Evolutionary conservation across 1,140 invertebrate species (phyloP).

Genomic region (Oreohelix idahoensis): DNA sequence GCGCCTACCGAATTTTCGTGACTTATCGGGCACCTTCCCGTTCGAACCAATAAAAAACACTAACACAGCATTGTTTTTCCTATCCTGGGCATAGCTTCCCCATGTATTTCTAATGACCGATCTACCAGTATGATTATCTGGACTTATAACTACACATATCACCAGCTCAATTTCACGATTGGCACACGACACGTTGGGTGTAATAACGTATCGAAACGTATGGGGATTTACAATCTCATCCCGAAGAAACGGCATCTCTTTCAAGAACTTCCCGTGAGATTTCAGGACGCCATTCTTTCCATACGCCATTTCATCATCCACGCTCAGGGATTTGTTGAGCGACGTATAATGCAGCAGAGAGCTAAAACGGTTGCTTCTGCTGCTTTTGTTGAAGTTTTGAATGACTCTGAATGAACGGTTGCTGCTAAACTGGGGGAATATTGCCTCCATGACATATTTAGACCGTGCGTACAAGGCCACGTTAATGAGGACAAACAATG

Average conservation of each 20-base stretch:
- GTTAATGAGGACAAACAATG: neutral
- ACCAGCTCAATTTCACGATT: slow-evolving; percentile 40
- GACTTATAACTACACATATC: slow-evolving; percentile 47
- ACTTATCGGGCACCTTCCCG: slow-evolving; percentile 69
- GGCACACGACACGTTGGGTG: neutral
- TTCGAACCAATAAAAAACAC: slow-evolving; percentile 83
- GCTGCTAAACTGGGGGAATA: neutral
- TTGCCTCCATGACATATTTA: neutral
- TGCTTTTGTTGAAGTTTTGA: neutral
- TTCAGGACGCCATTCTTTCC: neutral
- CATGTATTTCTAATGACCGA: slow-evolving; percentile 65
- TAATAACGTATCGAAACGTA: neutral
- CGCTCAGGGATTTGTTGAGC: neutral
- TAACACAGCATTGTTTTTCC: slow-evolving; percentile 41
- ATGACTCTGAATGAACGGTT: neutral
- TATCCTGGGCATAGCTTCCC: slow-evolving; percentile 50
- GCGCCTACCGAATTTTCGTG: neutral
- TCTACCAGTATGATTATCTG: slow-evolving; percentile 49
- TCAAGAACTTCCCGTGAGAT: neutral
- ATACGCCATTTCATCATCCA: no score
- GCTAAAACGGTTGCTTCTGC: neutral
- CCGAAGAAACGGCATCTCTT: neutral
- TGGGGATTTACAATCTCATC: neutral
- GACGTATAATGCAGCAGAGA: neutral
- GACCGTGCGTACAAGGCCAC: neutral